A percentile compares a stretch with the other conserved stretches of the same genome.
These are phyloP conservation scores for human (Homo sapiens) DNA, from an alignment of 2,113 vertebrate genomes.

Conservation along the genomic window GRCh38 chr16:49035001-49035500, in stretches of 20 bases:
- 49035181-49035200: neutral
- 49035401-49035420: neutral
- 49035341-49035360: neutral
- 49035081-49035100: neutral
- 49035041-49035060: neutral
- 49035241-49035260: neutral
- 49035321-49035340: neutral
- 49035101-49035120: neutral
- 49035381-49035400: neutral
- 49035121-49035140: neutral
- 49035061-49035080: neutral
- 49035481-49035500: neutral
- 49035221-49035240: neutral
- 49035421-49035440: neutral
- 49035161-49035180: neutral
- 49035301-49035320: neutral
- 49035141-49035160: neutral
- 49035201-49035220: neutral
- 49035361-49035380: neutral
- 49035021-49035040: neutral
- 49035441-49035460: neutral
- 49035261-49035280: neutral
- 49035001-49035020: neutral
- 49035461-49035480: neutral
- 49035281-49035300: neutral